phyloP scores from a whole-genome alignment of 2,888 invertebrate species.

The Poecilobothrus nobilitatus region DNA sequence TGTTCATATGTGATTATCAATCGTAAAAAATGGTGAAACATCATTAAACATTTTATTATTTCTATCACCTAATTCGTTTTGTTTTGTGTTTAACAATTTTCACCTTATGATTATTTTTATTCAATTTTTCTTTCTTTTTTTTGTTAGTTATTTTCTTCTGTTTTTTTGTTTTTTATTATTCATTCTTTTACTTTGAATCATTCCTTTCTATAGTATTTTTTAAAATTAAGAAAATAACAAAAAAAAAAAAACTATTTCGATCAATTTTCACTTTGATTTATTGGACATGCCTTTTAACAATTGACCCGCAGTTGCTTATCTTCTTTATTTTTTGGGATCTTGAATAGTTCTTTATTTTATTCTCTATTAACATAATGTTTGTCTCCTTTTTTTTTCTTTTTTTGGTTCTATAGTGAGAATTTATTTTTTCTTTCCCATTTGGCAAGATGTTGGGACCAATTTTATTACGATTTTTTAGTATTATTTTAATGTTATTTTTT shows the following conservation, averaged over 20 bases:
- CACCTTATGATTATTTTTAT: neutral
- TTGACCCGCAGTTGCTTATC: slow-evolving; percentile 6
- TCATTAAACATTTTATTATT: neutral
- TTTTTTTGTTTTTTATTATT: neutral
- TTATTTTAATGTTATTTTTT: neutral
- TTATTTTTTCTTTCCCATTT: neutral
- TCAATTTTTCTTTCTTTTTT: neutral
- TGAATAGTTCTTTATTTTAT: neutral
- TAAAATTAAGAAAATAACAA: too few species aligned
- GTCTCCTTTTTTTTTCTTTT: neutral
- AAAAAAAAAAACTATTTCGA: neutral
- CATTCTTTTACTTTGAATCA: neutral
- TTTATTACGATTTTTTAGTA: neutral
- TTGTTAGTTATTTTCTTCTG: neutral
- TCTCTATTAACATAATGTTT: neutral
- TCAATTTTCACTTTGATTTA: slow-evolving; percentile 15
- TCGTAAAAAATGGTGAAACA: neutral
- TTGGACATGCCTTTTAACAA: slow-evolving; percentile 17
- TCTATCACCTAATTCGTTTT: neutral
- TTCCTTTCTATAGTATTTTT: neutral
- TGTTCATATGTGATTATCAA: neutral
- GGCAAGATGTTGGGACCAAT: too few species aligned
- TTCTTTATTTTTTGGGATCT: neutral
- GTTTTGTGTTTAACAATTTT: neutral
- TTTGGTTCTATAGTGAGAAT: too few species aligned